Evolutionary conservation across 2,797 vertebrate species (phyloP).

Genomic region (Nothura maculosa): DNA sequence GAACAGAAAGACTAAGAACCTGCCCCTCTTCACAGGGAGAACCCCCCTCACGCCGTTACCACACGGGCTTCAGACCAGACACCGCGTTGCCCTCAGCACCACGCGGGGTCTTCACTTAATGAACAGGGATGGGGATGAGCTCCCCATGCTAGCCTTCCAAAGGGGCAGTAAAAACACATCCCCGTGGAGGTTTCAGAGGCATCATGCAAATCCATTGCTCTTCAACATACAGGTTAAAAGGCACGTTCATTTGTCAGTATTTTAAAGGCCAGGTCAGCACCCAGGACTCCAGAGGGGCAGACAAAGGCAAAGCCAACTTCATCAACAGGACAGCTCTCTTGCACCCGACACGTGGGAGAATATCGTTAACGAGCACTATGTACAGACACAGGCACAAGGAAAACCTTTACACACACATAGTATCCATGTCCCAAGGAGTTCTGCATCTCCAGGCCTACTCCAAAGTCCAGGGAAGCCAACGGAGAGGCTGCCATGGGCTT

Average conservation of each 20-base stretch:
- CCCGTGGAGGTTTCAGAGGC: not conserved
- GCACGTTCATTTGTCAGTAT: not conserved
- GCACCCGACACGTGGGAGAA: not conserved
- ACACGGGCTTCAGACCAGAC: not conserved
- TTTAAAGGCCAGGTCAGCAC: not conserved
- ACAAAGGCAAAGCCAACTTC: not conserved
- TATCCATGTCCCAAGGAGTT: not conserved
- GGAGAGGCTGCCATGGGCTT: not conserved
- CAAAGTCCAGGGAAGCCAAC: not conserved
- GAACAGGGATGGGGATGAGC: not conserved
- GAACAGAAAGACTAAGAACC: not conserved
- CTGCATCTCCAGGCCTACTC: not conserved
- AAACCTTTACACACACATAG: not conserved
- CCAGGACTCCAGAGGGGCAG: not conserved
- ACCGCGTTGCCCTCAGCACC: not conserved
- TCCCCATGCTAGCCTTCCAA: not conserved
- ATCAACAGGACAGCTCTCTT: not conserved
- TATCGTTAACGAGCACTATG: not conserved
- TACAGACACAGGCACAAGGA: not conserved
- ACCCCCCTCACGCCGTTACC: not conserved
- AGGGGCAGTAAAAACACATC: not conserved
- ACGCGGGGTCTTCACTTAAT: not conserved
- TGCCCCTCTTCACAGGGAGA: not conserved
- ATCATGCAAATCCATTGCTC: not conserved
- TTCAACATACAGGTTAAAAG: not conserved